Evolutionary conservation across 2,888 invertebrate species (phyloP), one percentile per base, ranked within the genome.

Genomic region (Caenorhabditis wallacei): DNA sequence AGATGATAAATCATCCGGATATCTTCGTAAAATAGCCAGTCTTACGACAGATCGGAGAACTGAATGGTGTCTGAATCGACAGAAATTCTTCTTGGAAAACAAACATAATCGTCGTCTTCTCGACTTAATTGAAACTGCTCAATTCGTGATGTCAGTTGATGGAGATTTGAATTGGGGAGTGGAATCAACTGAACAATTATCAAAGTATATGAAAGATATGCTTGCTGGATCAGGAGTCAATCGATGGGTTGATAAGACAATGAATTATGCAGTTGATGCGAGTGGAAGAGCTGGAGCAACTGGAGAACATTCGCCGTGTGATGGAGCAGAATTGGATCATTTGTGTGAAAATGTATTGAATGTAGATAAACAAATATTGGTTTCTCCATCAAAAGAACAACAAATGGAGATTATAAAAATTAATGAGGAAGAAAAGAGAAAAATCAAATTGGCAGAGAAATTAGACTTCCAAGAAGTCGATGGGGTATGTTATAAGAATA

Each of bases 241-340:
- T 69, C 84, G 90, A 24, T 90, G 90, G 90, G 85, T 80, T 16
- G 90, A 91, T 82, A 90, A 90, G 80, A 85, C 88, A 10, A 78
- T 90, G 54, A 90, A 90, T 80, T 90, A 89, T 70, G 82, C 84
- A 24, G 85, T 81, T 40, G 89, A 88, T 70, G 80, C 87, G 10
- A 80, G 88, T 64, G 87, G 86, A 22, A 54, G 80, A 80, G 83
- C 80, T 57, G 90, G 90, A 51, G 90, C 89, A 20, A 90, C 88
- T 1, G 88, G 87, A 8, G 90, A 90, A 37, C 90, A 90, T 46
- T 82, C 85, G 2, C 87, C 89, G 8, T 89, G 84, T 22, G 90
- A 90, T 74, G 90, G 90, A 40, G 85, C 88, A 8, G 90, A 90
- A 68, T 88, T 90, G 63, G 90, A 90, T 71, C 89, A 89, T 70